Conservation (phyloP, 2,113 vertebrate species). For the Cinclus mexicanus region DNA sequence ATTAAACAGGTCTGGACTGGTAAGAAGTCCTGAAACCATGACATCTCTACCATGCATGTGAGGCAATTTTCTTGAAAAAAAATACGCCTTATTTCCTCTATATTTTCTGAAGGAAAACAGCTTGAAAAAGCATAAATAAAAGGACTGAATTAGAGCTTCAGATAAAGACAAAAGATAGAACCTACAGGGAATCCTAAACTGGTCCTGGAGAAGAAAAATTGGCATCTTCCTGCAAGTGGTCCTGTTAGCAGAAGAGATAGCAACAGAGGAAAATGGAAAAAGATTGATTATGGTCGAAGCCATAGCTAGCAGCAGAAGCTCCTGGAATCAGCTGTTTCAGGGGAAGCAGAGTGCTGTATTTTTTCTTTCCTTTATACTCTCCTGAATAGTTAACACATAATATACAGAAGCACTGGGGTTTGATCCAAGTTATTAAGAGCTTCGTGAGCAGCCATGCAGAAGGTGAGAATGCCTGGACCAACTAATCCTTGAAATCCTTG, state of each 20-base stretch:
- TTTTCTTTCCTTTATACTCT: not conserved
- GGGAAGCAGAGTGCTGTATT: not conserved
- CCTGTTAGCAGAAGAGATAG: not conserved
- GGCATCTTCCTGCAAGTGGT: not conserved
- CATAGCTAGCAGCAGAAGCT: not conserved
- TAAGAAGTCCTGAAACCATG: not conserved
- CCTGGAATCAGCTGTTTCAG: not conserved
- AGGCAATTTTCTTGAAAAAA: not conserved
- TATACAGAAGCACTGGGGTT: not conserved
- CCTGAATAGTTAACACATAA: not conserved
- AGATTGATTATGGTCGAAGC: rapidly evolving
- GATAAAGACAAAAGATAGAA: not conserved
- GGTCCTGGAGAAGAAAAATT: not conserved
- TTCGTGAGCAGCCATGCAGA: not conserved
- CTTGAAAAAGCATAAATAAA: not conserved
- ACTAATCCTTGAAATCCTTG: not conserved
- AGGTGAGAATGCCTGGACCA: not conserved
- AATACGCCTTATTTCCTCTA: not conserved
- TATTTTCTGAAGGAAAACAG: not conserved
- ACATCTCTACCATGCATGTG: rapidly evolving
- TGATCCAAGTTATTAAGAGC: not conserved
- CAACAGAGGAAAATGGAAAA: not conserved
- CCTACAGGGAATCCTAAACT: not conserved
- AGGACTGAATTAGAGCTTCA: not conserved
- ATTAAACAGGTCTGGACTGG: not conserved